Evolutionary conservation across 2,888 invertebrate genomes (phyloP), one percentile per base, ranked within the genome.

Genomic region (Cerastis rubricosa): DNA sequence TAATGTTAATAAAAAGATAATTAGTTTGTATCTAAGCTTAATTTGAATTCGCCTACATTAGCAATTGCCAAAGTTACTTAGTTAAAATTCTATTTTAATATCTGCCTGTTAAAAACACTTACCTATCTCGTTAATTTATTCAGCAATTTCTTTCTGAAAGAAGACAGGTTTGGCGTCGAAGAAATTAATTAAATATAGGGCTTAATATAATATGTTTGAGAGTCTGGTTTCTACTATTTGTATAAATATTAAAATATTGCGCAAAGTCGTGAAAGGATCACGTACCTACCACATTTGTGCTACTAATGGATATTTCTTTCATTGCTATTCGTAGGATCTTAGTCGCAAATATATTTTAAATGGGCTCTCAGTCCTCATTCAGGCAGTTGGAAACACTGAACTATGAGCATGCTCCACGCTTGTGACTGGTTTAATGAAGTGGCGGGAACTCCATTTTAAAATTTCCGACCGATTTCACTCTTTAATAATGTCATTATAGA

Each of bases 381-480:
- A 86, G 86, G 74, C 77, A 85, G 81, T 85, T 89, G 85, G 83
- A 89, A 77, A 85, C 83, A 80, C 70, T 78, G 66, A 80, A 82
- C 87, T 84, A 85, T 86, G 81, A 84, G 78, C 85, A 82, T 84
- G 82, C 86, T 88, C 82, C 80, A 80, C 77, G 84, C 80, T 84
- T 88, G 81, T 86, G 80, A 83, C 85, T 88, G 74, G 76, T 81
- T 80, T 88, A 89, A 90, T 85, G 84, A 90, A 89, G 85, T 73
- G 84, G 79, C 74, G 63, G 49, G n/a, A 66, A 80, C 81, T 71
- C 71, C 76, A 72, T 81, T 90, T 85, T 81, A 76, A 87, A 85
- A 85, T 85, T 86, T 86, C 80, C 86, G 73, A 47, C 83, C 83
- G 79, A 86, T 81, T 90, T 80, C 82, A 84, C 81, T 77, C 45